Percentiles rank a stretch among this genome's conserved stretches.
Conservation (phyloP, 2,888 invertebrate genomes). For the Acronicta aceris region DNA sequence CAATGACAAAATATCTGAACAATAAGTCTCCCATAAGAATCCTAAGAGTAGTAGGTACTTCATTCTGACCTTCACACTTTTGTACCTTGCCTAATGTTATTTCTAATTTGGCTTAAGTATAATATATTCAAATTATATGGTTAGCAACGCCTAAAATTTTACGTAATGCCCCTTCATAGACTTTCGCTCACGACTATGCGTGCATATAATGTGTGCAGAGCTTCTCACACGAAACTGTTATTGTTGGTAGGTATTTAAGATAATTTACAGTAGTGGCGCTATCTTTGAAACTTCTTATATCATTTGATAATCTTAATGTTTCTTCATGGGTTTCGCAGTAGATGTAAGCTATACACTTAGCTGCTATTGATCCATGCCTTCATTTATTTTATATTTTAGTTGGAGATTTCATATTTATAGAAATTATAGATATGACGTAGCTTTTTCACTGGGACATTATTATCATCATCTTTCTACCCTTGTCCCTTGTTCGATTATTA, state of each 20-base stretch:
- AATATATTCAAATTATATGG: slow-evolving; percentile 53
- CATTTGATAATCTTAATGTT: slow-evolving; percentile 21
- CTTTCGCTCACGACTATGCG: slow-evolving; percentile 82
- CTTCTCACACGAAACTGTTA: slow-evolving; percentile 75
- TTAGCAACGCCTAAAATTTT: slow-evolving; percentile 58
- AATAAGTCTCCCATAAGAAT: slow-evolving; percentile 16
- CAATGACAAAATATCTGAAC: slow-evolving; percentile 10
- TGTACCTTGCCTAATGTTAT: slow-evolving; percentile 29
- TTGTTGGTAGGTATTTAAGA: slow-evolving; percentile 55
- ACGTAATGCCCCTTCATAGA: slow-evolving; percentile 66
- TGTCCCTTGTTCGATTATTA: too few relatives aligned
- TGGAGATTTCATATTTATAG: too few relatives aligned
- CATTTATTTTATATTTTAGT: background rate
- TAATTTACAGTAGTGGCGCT: slow-evolving; percentile 45
- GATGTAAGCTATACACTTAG: background rate
- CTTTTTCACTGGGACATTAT: too few relatives aligned
- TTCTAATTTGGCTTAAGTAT: slow-evolving; percentile 40
- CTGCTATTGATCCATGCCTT: background rate
- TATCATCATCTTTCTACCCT: too few relatives aligned
- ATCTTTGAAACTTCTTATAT: slow-evolving; percentile 39
- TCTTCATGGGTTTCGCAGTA: slow-evolving; percentile 1
- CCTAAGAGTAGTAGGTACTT: slow-evolving; percentile 16
- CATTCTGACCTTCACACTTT: slow-evolving; percentile 32
- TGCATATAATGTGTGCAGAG: slow-evolving; percentile 74
- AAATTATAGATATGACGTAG: too few relatives aligned